Base-by-base conservation (phyloP, 2,797 vertebrate species). In the Chrysocyon brachyurus region DNA sequence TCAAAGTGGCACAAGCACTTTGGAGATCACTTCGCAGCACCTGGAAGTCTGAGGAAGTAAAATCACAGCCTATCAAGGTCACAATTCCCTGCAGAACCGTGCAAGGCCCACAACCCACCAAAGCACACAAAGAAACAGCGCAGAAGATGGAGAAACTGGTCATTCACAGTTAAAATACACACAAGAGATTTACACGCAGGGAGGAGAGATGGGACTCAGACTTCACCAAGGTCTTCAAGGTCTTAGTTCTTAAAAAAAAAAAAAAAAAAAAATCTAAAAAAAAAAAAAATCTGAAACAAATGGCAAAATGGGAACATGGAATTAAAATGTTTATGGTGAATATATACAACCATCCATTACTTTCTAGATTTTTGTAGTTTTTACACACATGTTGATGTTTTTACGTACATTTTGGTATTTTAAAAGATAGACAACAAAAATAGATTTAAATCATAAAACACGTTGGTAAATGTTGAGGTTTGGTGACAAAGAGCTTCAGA, bases 291-390 rank as follows among this genome's bases (percentile, higher is more conserved):
- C 19, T 84, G 63, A 88, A 79, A 66, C 31, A 56, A 3, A 46
- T 7, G 26, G 77, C 72, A 81, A 81, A 84, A 91, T 81, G 22
- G 26, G 52, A 93, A 52, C 56, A 82, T 3, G 11, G 54, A 36
- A 59, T 24, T 52, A 61, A 91, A 83, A 52, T 46, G 56, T 87
- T 73, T 68, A 68, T 54, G 22, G 12, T 73, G 7, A 33, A 84
- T 81, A 57, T 24, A 86, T 24, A 86, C 14, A 90, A 46, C 2
- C n/a, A 5, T 92, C 52, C 49, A 87, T 73, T 96, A 81, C 82
- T 85, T 81, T 84, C 28, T 90, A 5, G 31, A 93, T 46, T 92
- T 93, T 72, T 83, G 2, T 78, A 86, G 22, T 40, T 90, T 89
- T 82, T 77, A 94, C 78, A 73, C 77, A 63, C 54, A 52, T 87